Evolutionary conservation across 2,797 vertebrate species (phyloP).

Genomic region (Sebastiscus tertius): DNA sequence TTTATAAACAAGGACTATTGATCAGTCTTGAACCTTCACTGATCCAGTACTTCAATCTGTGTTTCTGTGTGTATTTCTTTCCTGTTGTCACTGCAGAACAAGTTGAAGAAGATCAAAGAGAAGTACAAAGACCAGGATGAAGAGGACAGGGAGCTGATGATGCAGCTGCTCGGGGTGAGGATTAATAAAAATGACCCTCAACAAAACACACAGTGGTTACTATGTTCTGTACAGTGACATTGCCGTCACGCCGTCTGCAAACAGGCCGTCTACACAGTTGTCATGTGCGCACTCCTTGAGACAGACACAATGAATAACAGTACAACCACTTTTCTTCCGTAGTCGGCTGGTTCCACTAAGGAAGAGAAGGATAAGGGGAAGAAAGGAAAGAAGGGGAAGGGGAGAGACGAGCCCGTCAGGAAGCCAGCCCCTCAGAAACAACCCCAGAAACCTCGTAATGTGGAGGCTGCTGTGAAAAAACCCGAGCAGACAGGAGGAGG

Average conservation of each 20-base stretch:
- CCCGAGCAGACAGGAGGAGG: constrained; percentile 42
- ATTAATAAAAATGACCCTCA: not conserved
- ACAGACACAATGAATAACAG: not conserved
- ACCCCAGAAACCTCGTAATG: constrained; percentile 76
- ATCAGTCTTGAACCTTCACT: not conserved
- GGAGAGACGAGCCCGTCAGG: constrained; percentile 84
- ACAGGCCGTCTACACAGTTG: not conserved
- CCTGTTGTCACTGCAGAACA: constrained; percentile 85
- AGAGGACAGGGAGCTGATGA: constrained; percentile 95
- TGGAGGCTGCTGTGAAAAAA: constrained; percentile 59
- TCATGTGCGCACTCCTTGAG: not conserved
- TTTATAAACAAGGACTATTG: not conserved
- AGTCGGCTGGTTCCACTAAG: constrained; percentile 92
- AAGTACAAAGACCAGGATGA: constrained; percentile 99
- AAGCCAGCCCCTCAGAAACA: constrained; percentile 81
- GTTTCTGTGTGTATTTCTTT: constrained; percentile 13
- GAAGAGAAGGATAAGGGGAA: constrained; percentile 90
- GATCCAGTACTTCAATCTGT: not conserved
- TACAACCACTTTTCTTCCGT: not conserved
- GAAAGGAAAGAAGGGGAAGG: constrained; percentile 91
- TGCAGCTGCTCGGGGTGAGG: constrained; percentile 95
- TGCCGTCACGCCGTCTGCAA: not conserved
- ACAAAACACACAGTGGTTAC: not conserved
- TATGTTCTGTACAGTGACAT: not conserved
- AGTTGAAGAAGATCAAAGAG: constrained; percentile 98